Percentiles rank a stretch among this genome's conserved stretches.
phyloP scores from a whole-genome alignment of 92 coral and sea anemone species.

The Porites lobata region DNA sequence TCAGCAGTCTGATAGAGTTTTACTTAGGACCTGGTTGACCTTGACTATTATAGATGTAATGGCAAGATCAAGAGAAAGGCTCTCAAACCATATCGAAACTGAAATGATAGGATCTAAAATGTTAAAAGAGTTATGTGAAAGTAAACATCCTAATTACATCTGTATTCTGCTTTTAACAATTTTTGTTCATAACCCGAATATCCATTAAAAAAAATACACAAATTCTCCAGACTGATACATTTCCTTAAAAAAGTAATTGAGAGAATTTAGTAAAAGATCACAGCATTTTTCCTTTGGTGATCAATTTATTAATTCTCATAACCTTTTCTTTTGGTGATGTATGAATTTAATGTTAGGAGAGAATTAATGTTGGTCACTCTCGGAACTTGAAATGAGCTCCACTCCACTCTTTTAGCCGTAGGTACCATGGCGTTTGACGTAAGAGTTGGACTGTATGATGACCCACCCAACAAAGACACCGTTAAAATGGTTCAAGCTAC shows the following conservation, averaged over 20 bases:
- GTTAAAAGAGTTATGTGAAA: too few species aligned
- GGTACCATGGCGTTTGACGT: constrained; percentile 59
- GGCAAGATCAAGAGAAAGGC: too few species aligned
- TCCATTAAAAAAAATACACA: not conserved
- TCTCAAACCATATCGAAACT: too few species aligned
- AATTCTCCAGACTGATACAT: not conserved
- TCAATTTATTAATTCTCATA: not conserved
- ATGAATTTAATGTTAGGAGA: too few species aligned
- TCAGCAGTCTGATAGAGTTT: too few species aligned
- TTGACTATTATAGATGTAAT: too few species aligned
- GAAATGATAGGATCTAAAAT: too few species aligned
- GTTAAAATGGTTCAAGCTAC: constrained; percentile 25
- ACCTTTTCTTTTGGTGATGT: not conserved
- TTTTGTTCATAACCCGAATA: not conserved
- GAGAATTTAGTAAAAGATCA: not conserved
- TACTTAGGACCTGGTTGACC: too few species aligned
- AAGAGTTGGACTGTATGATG: constrained; percentile 51
- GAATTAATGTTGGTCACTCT: not conserved
- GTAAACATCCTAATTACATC: too few species aligned
- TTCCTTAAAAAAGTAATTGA: too few species aligned
- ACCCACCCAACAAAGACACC: constrained; percentile 53
- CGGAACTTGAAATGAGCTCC: not conserved
- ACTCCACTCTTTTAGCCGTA: constrained; percentile 19
- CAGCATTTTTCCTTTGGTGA: too few species aligned
- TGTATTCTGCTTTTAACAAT: too few species aligned